Evolutionary conservation across 2,113 vertebrate species (phyloP), one percentile per base, ranked within the genome.

Genomic region (Ornithorhynchus anatinus): DNA sequence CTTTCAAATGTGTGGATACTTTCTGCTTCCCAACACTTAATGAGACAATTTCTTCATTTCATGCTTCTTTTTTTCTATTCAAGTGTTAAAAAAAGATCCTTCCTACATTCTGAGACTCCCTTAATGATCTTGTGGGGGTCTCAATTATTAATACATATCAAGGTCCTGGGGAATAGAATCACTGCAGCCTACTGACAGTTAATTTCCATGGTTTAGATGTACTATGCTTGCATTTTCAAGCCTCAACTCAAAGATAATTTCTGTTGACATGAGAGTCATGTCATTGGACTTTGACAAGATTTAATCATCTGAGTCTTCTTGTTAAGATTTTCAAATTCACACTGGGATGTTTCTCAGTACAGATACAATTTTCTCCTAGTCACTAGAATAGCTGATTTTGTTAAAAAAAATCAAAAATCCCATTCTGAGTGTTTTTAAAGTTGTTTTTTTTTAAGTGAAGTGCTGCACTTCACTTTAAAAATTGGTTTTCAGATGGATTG

Each of bases 191-290:
- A 40, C 64, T 29, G 37, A 81, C 64, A 67, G 16, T 29, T 80
- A 39, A 71, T 84, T 71, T 86, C 52, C 62, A 29, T 48, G 38
- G 5, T 90, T 82, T 80, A 68, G 45, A 69, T 33, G 52, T 78
- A 47, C 1, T 3, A 14, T 65, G 38, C 16, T 35, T 2, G 78
- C 59, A 69, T 82, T 82, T 58, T 76, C 62, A 71, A 85, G 25
- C 63, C 66, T 63, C 42, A 77, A 80, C 29, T 56, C 14, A 64
- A 63, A 78, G 19, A 42, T 40, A 25, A 25, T 61, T 77, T 85
- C 48, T 80, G 57, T 48, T 71, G 39, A 13, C 38, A 75, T 78
- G 79, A 77, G 27, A 12, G 70, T 65, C 20, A 20, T 60, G 37
- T 72, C 71, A 69, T 60, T 80, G 59, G 72, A 5, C 22, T 63